These are phyloP conservation scores for Platysteira castanea DNA, from an alignment of 2,113 vertebrate species.

Conservation along the genomic window DNA sequence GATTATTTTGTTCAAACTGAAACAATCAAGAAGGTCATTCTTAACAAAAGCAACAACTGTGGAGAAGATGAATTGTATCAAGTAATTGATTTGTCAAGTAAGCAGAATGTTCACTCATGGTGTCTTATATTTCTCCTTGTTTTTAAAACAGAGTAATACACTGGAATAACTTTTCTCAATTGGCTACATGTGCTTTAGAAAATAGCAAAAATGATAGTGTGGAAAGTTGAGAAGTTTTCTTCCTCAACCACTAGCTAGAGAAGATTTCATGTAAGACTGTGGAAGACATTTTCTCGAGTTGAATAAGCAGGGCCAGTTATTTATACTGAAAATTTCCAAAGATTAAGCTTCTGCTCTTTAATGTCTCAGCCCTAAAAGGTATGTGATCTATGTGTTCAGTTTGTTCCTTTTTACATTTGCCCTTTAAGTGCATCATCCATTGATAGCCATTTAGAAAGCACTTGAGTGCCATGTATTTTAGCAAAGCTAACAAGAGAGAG, in stretches of 20 bases:
- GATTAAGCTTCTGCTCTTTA: constrained; percentile 43
- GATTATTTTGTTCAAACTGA: neutral
- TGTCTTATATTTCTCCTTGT: neutral
- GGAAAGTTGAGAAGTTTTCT: neutral
- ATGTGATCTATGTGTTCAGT: neutral
- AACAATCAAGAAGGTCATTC: neutral
- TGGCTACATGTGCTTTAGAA: neutral
- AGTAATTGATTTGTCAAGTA: neutral
- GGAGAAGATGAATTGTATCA: neutral
- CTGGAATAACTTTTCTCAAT: neutral
- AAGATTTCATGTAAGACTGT: neutral
- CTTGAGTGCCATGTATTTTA: constrained; percentile 8
- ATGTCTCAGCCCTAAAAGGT: constrained; percentile 11
- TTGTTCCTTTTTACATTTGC: neutral
- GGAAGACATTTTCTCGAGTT: neutral
- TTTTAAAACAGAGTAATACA: neutral
- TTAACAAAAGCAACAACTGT: neutral
- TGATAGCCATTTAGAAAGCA: constrained; percentile 14
- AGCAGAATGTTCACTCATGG: neutral
- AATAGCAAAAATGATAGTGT: neutral
- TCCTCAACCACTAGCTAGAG: neutral
- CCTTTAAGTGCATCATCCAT: neutral
- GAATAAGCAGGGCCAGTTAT: constrained; percentile 24
- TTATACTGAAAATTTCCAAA: constrained; percentile 43
- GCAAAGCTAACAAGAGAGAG: neutral